Evolutionary conservation across 1,140 invertebrate species (phyloP).

Genomic region (Arion vulgaris): DNA sequence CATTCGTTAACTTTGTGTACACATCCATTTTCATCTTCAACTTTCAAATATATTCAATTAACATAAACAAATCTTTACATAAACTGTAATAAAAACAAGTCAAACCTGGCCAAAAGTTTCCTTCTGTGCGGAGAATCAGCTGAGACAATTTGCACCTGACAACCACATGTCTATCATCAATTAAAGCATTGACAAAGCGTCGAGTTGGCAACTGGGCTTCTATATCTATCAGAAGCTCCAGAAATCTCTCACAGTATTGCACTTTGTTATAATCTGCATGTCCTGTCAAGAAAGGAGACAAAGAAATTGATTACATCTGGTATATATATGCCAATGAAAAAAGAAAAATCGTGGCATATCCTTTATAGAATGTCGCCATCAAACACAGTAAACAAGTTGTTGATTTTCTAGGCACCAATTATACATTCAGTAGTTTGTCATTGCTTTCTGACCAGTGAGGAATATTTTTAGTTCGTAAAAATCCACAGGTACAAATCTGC

Average conservation of each 20-base stretch:
- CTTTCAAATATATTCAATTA: too few species aligned
- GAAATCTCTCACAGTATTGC: slow-evolving; percentile 94
- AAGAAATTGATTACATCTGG: background rate
- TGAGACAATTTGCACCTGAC: slow-evolving; percentile 89
- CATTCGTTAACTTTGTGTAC: too few species aligned
- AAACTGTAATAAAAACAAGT: background rate
- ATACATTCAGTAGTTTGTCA: too few species aligned
- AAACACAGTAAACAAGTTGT: too few species aligned
- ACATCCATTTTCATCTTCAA: too few species aligned
- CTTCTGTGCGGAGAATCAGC: slow-evolving; percentile 84
- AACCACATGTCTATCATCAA: slow-evolving; percentile 95
- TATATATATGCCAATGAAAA: slow-evolving; percentile 6
- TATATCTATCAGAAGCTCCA: slow-evolving; percentile 96
- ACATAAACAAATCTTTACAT: background rate
- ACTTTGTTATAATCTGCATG: slow-evolving; percentile 78
- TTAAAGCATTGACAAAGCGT: slow-evolving; percentile 95
- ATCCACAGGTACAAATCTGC: too few species aligned
- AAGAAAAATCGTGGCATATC: too few species aligned
- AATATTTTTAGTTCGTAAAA: too few species aligned
- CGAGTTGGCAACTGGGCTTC: slow-evolving; percentile 95
- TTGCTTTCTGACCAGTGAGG: too few species aligned
- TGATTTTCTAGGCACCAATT: too few species aligned
- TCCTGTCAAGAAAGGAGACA: slow-evolving; percentile 65
- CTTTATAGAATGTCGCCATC: too few species aligned
- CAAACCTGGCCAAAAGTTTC: slow-evolving; percentile 87